These are phyloP conservation scores for Pollenia labialis DNA, from an alignment of 2,888 invertebrate genomes.

Conservation along the genomic window DNA sequence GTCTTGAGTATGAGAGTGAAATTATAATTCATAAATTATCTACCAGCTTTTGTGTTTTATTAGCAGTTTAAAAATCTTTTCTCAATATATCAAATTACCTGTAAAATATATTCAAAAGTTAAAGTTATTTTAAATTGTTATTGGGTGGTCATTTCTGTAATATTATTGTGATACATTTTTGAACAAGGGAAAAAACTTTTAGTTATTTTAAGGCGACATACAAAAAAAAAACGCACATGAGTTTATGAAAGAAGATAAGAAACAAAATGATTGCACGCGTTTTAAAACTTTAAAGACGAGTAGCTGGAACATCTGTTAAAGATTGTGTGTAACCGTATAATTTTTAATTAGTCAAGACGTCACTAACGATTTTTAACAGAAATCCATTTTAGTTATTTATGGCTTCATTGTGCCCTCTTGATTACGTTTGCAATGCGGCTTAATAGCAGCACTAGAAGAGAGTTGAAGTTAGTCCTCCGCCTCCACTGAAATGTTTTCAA, in stretches of 20 bases:
- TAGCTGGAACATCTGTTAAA: conserved; percentile 53
- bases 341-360: conserved; percentile 24
- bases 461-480: too few relatives aligned
- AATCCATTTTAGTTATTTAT: background rate
- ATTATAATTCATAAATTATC: conserved; percentile 64
- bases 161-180: background rate
- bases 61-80: conserved; percentile 76
- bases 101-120: conserved; percentile 38
- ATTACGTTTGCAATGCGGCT: too few relatives aligned
- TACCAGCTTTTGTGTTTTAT: conserved; percentile 40
- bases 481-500: too few relatives aligned
- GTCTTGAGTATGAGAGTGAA: conserved; percentile 21
- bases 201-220: background rate
- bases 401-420: conserved; percentile 8
- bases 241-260: background rate
- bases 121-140: background rate
- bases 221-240: background rate
- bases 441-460: too few relatives aligned
- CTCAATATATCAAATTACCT: conserved; percentile 80
- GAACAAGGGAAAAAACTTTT: background rate
- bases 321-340: background rate
- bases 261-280: conserved; percentile 52
- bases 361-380: background rate
- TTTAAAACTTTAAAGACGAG: conserved; percentile 55
- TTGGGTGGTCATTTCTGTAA: conserved; percentile 64